These are phyloP conservation scores for Oreochromis aureus DNA, from an alignment of 2,113 vertebrate genomes.

Conservation along the genomic window DNA sequence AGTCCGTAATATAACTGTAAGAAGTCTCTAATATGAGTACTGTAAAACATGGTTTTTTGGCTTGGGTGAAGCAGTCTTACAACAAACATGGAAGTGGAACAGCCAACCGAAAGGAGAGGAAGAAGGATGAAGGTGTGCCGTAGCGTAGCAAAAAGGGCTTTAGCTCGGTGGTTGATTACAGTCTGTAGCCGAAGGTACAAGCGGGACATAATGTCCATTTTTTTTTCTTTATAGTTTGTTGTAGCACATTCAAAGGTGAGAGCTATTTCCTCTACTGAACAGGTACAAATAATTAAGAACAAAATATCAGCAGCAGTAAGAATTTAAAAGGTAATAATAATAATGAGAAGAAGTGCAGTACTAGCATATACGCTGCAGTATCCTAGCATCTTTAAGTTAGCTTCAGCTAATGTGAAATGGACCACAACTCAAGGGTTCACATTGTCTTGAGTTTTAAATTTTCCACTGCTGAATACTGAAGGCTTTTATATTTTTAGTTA, in stretches of 20 bases:
- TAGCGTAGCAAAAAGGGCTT: not conserved
- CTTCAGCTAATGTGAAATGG: not conserved
- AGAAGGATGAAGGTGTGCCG: not conserved
- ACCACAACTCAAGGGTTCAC: not conserved
- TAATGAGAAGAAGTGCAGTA: not conserved
- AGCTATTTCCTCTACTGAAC: not conserved
- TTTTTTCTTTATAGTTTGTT: not conserved
- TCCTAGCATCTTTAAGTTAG: not conserved
- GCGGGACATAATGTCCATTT: accelerated
- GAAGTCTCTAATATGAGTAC: not conserved
- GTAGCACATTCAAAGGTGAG: not conserved
- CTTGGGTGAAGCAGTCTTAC: not conserved
- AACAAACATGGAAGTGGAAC: not conserved
- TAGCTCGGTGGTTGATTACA: not conserved
- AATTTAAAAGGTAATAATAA: not conserved
- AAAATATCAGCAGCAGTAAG: not conserved
- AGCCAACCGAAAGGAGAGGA: not conserved
- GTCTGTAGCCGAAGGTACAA: not conserved
- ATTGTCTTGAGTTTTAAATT: not conserved
- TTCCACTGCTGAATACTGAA: not conserved
- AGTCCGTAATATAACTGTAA: not conserved
- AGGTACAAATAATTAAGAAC: not conserved
- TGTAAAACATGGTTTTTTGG: not conserved
- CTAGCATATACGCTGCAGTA: not conserved
- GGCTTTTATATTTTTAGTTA: not conserved